Percentiles rank a stretch among this genome's conserved stretches.
Conservation (phyloP, 2,797 vertebrate genomes). For the Rhinoraja longicauda region DNA sequence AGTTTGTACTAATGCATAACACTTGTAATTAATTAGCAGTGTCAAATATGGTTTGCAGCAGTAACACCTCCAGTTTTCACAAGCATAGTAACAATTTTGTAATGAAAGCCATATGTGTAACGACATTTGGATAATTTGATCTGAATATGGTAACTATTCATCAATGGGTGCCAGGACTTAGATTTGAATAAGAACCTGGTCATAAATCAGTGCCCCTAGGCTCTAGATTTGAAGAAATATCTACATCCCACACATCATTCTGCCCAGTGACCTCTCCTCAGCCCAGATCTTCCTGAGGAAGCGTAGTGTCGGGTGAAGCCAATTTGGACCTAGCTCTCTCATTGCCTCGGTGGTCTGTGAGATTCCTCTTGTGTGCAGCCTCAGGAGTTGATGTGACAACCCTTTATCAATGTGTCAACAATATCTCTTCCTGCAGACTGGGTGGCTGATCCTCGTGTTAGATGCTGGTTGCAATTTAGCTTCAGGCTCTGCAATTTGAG, state of each 20-base stretch:
- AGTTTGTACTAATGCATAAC: neutral
- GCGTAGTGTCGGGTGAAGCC: neutral
- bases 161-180: neutral
- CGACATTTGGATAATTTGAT: slow-evolving; percentile 2
- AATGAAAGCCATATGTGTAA: neutral
- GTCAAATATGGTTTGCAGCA: neutral
- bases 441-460: neutral
- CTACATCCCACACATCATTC: neutral
- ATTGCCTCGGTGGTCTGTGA: neutral
- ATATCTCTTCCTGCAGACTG: neutral
- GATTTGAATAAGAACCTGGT: neutral
- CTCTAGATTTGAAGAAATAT: neutral
- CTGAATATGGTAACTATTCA: neutral
- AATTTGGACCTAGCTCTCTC: neutral
- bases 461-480: neutral
- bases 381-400: neutral
- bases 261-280: neutral
- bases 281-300: neutral
- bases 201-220: neutral
- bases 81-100: neutral
- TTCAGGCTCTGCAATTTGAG: neutral
- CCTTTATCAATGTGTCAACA: neutral
- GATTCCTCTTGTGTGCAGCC: neutral
- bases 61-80: neutral
- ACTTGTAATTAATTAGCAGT: slow-evolving; percentile 7